phyloP scores from a whole-genome alignment of 2,797 vertebrate genomes.

The Glossophaga mutica region DNA sequence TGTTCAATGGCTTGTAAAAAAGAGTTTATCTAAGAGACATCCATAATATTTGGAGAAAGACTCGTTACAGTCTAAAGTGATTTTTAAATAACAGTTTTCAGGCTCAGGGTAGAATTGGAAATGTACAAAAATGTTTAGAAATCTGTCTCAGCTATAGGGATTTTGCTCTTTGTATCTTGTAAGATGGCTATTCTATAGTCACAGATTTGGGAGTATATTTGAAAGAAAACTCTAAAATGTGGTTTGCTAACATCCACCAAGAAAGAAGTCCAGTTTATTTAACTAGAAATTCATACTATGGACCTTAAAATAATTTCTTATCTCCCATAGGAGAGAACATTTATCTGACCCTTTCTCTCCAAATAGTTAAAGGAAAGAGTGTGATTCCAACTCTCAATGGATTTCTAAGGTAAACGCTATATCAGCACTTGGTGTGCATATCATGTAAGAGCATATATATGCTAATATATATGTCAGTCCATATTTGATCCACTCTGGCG shows the following conservation, averaged over 20 bases:
- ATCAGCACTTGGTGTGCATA: background rate
- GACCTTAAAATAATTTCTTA: background rate
- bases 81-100: conserved; percentile 58
- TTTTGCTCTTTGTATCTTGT: conserved; percentile 9
- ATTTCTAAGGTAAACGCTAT: background rate
- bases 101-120: conserved; percentile 4
- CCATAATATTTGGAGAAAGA: conserved; percentile 38
- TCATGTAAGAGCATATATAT: background rate
- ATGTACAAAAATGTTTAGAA: conserved; percentile 28
- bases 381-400: background rate
- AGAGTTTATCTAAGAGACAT: conserved; percentile 18
- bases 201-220: conserved; percentile 5
- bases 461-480: background rate
- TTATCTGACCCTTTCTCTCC: background rate
- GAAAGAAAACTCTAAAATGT: background rate
- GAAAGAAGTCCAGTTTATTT: background rate
- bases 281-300: background rate
- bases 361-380: background rate
- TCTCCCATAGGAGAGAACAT: background rate
- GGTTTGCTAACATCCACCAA: background rate
- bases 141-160: background rate
- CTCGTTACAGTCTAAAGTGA: background rate
- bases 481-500: background rate
- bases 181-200: background rate
- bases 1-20: conserved; percentile 40